Conservation (phyloP, 2,113 vertebrate genomes). For the Podocnemis expansa region DNA sequence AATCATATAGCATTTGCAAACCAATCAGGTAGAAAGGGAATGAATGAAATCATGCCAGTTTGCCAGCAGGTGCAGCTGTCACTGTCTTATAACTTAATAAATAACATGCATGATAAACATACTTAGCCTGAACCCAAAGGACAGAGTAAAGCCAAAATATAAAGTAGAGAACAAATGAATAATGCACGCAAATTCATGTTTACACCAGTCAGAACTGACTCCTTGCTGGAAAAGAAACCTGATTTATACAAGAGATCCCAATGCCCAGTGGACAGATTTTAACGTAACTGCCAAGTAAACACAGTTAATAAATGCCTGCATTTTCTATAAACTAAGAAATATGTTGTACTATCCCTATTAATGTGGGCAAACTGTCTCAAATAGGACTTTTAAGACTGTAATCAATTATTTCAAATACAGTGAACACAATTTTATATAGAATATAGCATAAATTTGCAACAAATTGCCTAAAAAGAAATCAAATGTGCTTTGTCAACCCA, state of each 20-base stretch:
- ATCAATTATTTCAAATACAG: not conserved
- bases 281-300: not conserved
- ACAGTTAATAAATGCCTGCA: not conserved
- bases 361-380: not conserved
- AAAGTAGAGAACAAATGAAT: not conserved
- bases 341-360: not conserved
- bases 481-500: not conserved
- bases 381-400: not conserved
- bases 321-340: not conserved
- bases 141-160: conserved; percentile 6
- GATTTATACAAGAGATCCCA: not conserved
- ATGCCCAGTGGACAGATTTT: not conserved
- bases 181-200: not conserved
- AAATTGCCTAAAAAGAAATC: not conserved
- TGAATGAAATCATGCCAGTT: not conserved
- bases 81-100: not conserved
- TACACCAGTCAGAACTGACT: not conserved
- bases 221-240: not conserved
- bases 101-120: not conserved
- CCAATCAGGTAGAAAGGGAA: not conserved
- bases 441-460: not conserved
- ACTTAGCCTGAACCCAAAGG: not conserved
- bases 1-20: not conserved
- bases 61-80: not conserved
- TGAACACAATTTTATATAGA: not conserved